Evolutionary conservation across 2,888 invertebrate species (phyloP).

Genomic region (Pantelozetes paolii): DNA sequence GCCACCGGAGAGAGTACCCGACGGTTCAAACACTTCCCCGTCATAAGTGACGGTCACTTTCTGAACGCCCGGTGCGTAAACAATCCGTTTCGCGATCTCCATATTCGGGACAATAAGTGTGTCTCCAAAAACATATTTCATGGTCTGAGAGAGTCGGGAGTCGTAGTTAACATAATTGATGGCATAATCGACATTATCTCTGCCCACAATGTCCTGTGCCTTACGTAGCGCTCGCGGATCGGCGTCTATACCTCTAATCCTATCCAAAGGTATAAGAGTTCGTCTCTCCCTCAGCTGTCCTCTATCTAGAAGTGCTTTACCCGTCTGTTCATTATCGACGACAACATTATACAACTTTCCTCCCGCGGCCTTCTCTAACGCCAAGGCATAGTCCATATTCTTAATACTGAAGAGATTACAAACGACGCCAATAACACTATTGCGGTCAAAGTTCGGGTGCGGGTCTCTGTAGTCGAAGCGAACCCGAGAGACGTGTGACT

Average conservation of each 20-base stretch:
- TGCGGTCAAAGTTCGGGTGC: conserved; percentile 65
- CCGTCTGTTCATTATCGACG: conserved; percentile 77
- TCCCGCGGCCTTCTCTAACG: conserved; percentile 79
- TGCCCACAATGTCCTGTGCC: conserved; percentile 71
- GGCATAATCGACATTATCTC: conserved; percentile 69
- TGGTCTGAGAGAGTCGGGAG: conserved; percentile 64
- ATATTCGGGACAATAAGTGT: conserved; percentile 78
- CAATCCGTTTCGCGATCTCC: conserved; percentile 70
- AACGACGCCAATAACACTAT: conserved; percentile 68
- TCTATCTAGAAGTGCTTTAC: conserved; percentile 74
- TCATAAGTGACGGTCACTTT: conserved; percentile 70
- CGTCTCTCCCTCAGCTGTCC: conserved; percentile 74
- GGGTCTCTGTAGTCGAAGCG: conserved; percentile 73
- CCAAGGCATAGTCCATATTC: conserved; percentile 67
- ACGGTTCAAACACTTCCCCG: conserved; percentile 86
- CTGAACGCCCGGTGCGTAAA: conserved; percentile 50
- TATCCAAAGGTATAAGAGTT: conserved; percentile 86
- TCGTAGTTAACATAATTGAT: conserved; percentile 71
- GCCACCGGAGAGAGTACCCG: conserved; percentile 86
- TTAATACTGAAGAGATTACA: conserved; percentile 71
- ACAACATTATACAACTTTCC: conserved; percentile 84
- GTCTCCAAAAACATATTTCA: conserved; percentile 82
- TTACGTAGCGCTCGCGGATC: conserved; percentile 59
- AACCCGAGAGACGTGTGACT: conserved; percentile 46
- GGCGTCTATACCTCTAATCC: conserved; percentile 66